Conservation (phyloP, 1,140 invertebrate species). For the Tenebrio molitor region DNA sequence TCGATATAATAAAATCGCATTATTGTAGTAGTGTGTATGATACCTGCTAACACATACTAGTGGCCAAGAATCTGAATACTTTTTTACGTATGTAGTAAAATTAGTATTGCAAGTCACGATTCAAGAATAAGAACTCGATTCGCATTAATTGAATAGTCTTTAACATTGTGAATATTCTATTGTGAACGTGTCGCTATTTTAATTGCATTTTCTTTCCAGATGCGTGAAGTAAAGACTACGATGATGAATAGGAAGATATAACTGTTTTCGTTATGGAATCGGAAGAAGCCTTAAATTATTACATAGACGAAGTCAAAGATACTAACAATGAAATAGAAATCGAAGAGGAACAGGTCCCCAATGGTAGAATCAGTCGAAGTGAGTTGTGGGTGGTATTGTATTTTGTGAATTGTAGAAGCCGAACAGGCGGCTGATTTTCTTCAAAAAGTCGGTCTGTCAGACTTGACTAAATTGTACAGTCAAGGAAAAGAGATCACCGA, state of each 20-base stretch:
- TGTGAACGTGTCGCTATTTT: slow-evolving; percentile 20
- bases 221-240: slow-evolving; percentile 13
- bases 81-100: slow-evolving; percentile 22
- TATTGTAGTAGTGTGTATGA: neutral
- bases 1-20: no score
- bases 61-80: neutral
- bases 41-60: neutral
- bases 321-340: slow-evolving; percentile 59
- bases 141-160: slow-evolving; percentile 27
- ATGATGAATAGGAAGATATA: slow-evolving; percentile 11
- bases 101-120: slow-evolving; percentile 32
- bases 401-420: slow-evolving; percentile 57
- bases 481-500: slow-evolving; percentile 73
- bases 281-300: slow-evolving; percentile 60
- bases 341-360: slow-evolving; percentile 58
- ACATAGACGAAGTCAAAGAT: slow-evolving; percentile 62
- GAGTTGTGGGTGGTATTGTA: slow-evolving; percentile 36
- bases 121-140: slow-evolving; percentile 19
- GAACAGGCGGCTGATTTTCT: slow-evolving; percentile 64
- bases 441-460: slow-evolving; percentile 71
- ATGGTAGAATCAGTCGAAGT: slow-evolving; percentile 52
- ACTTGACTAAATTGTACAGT: slow-evolving; percentile 73
- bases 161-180: slow-evolving; percentile 3
- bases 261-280: slow-evolving; percentile 55
- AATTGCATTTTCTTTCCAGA: slow-evolving; percentile 19